Evolutionary conservation across 2,797 vertebrate genomes (phyloP).

Genomic region (Enteromius thamalakanensis): DNA sequence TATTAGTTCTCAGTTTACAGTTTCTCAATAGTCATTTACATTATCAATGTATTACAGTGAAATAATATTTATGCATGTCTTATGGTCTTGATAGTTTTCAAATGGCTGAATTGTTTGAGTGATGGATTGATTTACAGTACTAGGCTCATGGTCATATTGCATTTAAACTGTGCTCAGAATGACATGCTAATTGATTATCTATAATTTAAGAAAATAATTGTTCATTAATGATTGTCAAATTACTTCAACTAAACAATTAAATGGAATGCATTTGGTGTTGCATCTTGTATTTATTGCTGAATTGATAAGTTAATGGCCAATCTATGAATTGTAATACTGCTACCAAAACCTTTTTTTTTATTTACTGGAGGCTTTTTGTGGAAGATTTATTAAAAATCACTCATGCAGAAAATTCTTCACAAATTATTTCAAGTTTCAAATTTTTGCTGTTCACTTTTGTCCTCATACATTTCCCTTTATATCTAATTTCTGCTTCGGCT

Average conservation of each 20-base stretch:
- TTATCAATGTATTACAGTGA: background rate
- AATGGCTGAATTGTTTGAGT: background rate
- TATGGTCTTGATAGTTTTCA: background rate
- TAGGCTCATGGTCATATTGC: background rate
- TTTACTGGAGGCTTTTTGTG: background rate
- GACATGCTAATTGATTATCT: background rate
- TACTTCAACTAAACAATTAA: background rate
- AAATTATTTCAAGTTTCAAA: constrained; percentile 1
- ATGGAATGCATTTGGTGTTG: background rate
- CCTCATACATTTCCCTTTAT: background rate
- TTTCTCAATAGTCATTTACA: background rate
- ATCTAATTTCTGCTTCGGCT: constrained; percentile 3
- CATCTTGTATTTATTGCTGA: background rate
- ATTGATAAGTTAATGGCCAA: background rate
- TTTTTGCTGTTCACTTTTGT: background rate
- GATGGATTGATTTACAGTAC: background rate
- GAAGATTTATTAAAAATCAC: background rate
- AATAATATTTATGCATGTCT: background rate
- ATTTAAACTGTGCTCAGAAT: background rate
- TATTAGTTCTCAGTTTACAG: too few species aligned
- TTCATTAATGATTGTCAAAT: background rate
- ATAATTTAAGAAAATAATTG: background rate
- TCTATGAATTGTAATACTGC: background rate
- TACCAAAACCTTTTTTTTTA: background rate
- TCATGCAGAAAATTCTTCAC: background rate